These are phyloP conservation scores for Chrysemys picta DNA, from an alignment of 2,113 vertebrate species.

Conservation along the genomic window DNA sequence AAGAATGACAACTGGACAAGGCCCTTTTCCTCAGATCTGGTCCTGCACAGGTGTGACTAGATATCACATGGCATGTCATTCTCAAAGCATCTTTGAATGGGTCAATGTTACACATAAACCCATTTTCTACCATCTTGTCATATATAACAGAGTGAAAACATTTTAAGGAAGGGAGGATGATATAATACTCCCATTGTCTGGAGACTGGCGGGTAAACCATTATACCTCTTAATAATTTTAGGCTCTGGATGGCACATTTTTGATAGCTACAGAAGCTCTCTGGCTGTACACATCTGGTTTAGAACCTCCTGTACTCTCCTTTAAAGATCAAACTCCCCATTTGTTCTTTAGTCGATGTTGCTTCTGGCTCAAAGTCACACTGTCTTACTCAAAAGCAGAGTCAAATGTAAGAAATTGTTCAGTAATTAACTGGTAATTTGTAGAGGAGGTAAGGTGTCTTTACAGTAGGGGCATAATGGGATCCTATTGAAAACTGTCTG, in stretches of 20 bases:
- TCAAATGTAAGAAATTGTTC: slow-evolving; percentile 53
- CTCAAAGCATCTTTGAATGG: slow-evolving; percentile 7
- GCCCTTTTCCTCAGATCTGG: not conserved
- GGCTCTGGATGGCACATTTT: not conserved
- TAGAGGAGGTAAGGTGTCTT: slow-evolving; percentile 56
- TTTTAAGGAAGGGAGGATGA: not conserved
- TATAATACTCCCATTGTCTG: not conserved
- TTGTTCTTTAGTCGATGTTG: slow-evolving; percentile 4
- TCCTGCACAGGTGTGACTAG: not conserved
- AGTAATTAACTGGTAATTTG: slow-evolving; percentile 72
- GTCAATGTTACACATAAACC: not conserved
- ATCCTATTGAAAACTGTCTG: slow-evolving; percentile 57
- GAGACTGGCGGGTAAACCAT: not conserved
- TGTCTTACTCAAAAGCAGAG: slow-evolving; percentile 47
- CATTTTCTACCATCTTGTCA: not conserved
- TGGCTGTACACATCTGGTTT: not conserved
- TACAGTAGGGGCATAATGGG: slow-evolving; percentile 11
- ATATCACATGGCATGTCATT: not conserved
- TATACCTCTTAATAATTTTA: not conserved
- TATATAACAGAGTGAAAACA: not conserved
- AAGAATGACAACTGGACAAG: not conserved
- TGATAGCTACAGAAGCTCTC: not conserved
- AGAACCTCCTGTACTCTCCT: slow-evolving; percentile 5
- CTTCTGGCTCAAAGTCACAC: slow-evolving; percentile 49
- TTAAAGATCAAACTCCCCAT: slow-evolving; percentile 4